A percentile compares a stretch with the other conserved stretches of the same genome.
These are phyloP conservation scores for Botia kubotai DNA, from an alignment of 2,797 vertebrate genomes.

Conservation along the genomic window DNA sequence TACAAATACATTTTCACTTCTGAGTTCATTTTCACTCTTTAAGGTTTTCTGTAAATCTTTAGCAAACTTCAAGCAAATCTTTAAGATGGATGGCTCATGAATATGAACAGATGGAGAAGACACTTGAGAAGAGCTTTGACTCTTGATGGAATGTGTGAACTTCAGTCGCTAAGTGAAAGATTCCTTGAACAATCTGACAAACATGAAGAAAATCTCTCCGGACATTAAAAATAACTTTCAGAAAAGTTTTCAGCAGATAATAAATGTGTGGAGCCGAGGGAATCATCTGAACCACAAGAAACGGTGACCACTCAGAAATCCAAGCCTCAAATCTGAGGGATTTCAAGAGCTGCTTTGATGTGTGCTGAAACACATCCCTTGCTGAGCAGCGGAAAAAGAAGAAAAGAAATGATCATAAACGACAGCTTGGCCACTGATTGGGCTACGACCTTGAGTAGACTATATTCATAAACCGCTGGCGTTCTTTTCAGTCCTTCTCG, in stretches of 20 bases:
- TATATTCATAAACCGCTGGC: conserved; percentile 23
- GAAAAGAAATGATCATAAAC: conserved; percentile 21
- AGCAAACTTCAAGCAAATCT: neutral
- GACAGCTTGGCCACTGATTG: conserved; percentile 23
- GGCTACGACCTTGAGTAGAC: conserved; percentile 20
- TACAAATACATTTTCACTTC: neutral
- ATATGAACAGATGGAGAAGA: conserved; percentile 33
- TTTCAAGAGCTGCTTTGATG: conserved; percentile 27
- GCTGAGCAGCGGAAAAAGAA: conserved; percentile 14
- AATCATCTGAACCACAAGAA: conserved; percentile 2
- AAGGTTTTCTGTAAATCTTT: neutral
- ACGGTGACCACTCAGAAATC: conserved; percentile 18
- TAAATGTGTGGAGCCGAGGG: conserved; percentile 19
- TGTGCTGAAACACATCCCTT: conserved; percentile 31
- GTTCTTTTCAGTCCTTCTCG: conserved; percentile 7
- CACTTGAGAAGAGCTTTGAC: conserved; percentile 17
- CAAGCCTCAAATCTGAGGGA: conserved; percentile 11
- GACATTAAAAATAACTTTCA: conserved; percentile 13
- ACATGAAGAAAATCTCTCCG: conserved; percentile 13
- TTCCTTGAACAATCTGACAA: conserved; percentile 20
- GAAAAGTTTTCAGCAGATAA: conserved; percentile 19
- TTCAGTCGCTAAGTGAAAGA: conserved; percentile 42
- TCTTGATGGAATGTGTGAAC: conserved; percentile 38
- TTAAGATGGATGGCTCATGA: neutral
- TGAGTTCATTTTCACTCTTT: neutral